Base-by-base conservation (phyloP, 2,888 invertebrate genomes). In the Lapara coniferarum region DNA sequence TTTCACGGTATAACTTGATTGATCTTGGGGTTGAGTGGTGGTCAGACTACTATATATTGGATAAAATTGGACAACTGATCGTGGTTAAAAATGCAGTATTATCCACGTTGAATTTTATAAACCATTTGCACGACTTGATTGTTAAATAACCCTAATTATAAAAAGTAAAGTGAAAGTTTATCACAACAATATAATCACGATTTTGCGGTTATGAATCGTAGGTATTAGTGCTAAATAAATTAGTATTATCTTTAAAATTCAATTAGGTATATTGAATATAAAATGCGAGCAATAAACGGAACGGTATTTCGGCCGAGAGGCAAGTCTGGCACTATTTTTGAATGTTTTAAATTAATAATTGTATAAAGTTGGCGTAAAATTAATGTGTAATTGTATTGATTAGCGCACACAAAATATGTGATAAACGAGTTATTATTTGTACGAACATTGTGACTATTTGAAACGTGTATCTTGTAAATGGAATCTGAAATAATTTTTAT, bases 361-460 rank as follows among this genome's bases (percentile, higher is more conserved):
- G 55, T 55, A 25, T 16, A 59, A 44, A 8, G 0, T 46, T 16
- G 16, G 56, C 13, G 19, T 63, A 63, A 63, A 49, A 63, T 59
- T 63, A 49, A 16, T 63, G 13, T 44, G 16, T 59, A 59, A 63
- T 16, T 13, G 49, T 59, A 49, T 63, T 49, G 19, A 63, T 63
- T 63, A 63, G 63, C 63, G 63, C 63, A 63, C 63, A 63, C 63
- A 12, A 49, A 63, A 5, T 6, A 37, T 63, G 63, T 63, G 63
- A 63, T 63, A 49, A 63, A 59, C 59, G 12, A 59, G 16, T 16
- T 59, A 59, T 44, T 12, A 19, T 46, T 63, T 63, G 49, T n/a
- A 55, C 19, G 55, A 55, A 55, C 55, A 55, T 55, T 55, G 19
- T 55, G 19, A 55, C 55, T 63, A 63, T 25, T 46, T 59, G 49